Evolutionary conservation across 2,888 invertebrate genomes (phyloP).

Genomic region (Phyllotreta cruciferae): DNA sequence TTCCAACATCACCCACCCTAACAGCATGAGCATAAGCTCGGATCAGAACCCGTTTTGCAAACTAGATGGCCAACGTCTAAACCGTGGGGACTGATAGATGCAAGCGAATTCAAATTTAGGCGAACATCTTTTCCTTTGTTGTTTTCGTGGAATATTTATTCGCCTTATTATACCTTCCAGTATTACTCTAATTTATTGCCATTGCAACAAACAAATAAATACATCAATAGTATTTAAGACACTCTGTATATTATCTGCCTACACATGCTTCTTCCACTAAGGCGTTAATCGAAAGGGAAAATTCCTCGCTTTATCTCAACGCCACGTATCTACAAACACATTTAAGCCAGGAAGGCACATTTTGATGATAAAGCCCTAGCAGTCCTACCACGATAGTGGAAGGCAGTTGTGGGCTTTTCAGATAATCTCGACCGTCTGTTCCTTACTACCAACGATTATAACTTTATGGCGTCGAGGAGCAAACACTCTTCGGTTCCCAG

Average conservation of each 20-base stretch:
- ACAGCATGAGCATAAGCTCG: conserved; percentile 14
- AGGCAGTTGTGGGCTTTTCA: conserved; percentile 35
- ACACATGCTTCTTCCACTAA: too few species aligned
- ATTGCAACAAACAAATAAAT: too few species aligned
- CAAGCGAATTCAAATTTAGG: too few species aligned
- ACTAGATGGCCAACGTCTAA: background rate
- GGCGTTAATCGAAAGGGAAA: conserved; percentile 9
- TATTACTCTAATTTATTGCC: too few species aligned
- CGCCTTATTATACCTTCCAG: too few species aligned
- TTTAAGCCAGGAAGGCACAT: conserved; percentile 35
- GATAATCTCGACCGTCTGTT: conserved; percentile 38
- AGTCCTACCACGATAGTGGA: conserved; percentile 12
- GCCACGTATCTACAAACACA: conserved; percentile 31
- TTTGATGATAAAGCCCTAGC: conserved; percentile 34
- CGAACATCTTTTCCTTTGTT: too few species aligned
- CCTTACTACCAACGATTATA: conserved; percentile 33
- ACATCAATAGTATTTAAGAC: too few species aligned
- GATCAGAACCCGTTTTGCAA: conserved; percentile 16
- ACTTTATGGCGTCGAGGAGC: conserved; percentile 11
- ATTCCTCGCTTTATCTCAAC: conserved; percentile 25
- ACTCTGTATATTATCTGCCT: too few species aligned
- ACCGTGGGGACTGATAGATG: conserved; percentile 13
- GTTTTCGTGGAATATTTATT: too few species aligned
- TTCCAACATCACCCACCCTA: conserved; percentile 2
- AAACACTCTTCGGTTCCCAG: conserved; percentile 2